Base-by-base conservation (phyloP, 1,140 invertebrate species). In the Oryzaephilus surinamensis region DNA sequence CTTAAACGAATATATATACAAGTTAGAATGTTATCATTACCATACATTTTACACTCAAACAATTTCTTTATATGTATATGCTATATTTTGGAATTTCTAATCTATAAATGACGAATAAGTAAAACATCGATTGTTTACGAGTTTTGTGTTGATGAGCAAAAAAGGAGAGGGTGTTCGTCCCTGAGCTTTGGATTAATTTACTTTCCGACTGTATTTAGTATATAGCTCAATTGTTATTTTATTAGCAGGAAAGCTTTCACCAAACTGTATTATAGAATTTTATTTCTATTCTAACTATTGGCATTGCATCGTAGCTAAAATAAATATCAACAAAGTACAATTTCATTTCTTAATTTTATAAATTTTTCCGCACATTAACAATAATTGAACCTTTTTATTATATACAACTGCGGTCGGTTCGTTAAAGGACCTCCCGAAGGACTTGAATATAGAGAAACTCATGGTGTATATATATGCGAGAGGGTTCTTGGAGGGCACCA, bases 141-240 rank as follows among this genome's bases (percentile, higher is more conserved):
- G 8, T 13, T 23, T 24, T 14, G 19, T 14, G 7, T 21, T 14
- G 33, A 26, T 16, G 33, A 36, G 21, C 0, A 11, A 26, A 26
- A 36, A 6, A 14, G 20, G 28, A 36, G n/a, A 36, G 33, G 33
- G 33, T 36, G 33, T 21, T 14, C 33, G 21, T 10, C 13, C 19
- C 26, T 23, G 28, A 21, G 19, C 21, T 16, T 26, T 21, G 33
- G 33, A 36, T 36, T 36, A 36, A 36, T 36, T 36, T 26, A 26
- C 15, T 36, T 15, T 36, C 20, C 21, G 20, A 36, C 30, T 36
- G 33, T 26, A 26, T 36, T 36, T 36, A 14, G n/a, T n/a, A n/a
- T n/a, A n/a, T 24, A 21, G 23, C 33, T 36, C 33, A 36, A 36
- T 36, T 36, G 33, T 36, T 36, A 36, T 36, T 36, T 26, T 26